phyloP scores from a whole-genome alignment of 2,888 invertebrate genomes.

The Endotricha flammealis region DNA sequence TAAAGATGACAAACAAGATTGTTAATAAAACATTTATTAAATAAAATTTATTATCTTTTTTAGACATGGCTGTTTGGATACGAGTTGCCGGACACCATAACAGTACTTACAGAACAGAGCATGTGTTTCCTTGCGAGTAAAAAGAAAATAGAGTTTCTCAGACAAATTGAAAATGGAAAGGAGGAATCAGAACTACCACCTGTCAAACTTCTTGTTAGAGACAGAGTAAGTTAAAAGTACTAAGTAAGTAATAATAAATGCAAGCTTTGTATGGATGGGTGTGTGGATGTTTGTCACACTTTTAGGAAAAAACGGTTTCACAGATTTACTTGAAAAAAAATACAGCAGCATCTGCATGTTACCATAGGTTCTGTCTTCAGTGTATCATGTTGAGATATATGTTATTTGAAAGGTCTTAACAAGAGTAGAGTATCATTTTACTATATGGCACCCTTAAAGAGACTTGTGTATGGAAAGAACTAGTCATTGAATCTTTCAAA shows the following conservation, averaged over 20 bases:
- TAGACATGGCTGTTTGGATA: constrained; percentile 98
- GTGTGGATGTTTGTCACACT: too few relatives aligned
- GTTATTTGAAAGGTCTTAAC: too few relatives aligned
- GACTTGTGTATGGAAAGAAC: too few relatives aligned
- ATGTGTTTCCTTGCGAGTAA: constrained; percentile 96
- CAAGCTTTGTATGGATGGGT: constrained; percentile 5
- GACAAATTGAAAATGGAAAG: constrained; percentile 90
- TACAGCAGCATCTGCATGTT: too few relatives aligned
- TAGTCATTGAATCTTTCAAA: too few relatives aligned
- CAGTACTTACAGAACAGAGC: constrained; percentile 90
- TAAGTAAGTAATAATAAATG: constrained; percentile 31
- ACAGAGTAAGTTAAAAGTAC: too few relatives aligned
- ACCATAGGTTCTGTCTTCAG: too few relatives aligned
- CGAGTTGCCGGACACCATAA: constrained; percentile 96
- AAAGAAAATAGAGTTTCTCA: constrained; percentile 98
- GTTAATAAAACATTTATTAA: not conserved
- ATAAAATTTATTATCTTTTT: constrained; percentile 11
- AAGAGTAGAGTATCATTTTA: too few relatives aligned
- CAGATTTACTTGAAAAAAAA: too few relatives aligned
- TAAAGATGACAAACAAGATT: constrained; percentile 6
- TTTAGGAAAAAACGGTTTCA: too few relatives aligned
- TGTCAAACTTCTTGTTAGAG: constrained; percentile 91
- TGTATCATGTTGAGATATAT: too few relatives aligned
- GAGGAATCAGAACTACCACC: constrained; percentile 89
- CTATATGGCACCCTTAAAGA: too few relatives aligned